Evolutionary conservation across 2,797 vertebrate species (phyloP).

Genomic region (Siniperca obscura): DNA sequence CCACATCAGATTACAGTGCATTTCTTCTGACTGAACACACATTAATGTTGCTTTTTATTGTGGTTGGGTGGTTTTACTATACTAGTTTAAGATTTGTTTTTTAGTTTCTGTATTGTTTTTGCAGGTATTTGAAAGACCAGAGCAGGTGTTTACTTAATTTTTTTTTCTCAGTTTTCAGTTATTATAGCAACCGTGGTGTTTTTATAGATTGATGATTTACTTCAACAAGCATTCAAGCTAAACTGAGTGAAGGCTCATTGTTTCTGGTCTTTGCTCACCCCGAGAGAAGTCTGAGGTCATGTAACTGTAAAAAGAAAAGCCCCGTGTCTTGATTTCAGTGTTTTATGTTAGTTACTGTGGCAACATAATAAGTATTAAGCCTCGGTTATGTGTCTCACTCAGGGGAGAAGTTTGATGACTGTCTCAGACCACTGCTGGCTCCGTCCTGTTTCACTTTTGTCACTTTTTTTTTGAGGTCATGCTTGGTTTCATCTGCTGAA

Average conservation of each 20-base stretch:
- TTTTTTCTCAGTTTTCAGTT: neutral
- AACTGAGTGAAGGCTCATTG: neutral
- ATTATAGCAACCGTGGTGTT: neutral
- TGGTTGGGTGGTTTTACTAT: neutral
- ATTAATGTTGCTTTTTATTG: neutral
- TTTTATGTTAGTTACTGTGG: constrained; percentile 39
- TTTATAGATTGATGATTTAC: neutral
- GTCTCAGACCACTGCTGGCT: constrained; percentile 18
- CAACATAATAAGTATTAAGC: constrained; percentile 38
- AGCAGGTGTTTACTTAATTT: neutral
- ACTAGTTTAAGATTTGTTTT: neutral
- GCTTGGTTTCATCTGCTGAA: constrained; percentile 40
- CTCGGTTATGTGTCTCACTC: constrained; percentile 1
- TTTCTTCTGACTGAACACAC: neutral
- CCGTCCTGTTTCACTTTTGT: constrained; percentile 30
- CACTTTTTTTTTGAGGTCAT: constrained; percentile 19
- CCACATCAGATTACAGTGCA: neutral
- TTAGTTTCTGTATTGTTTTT: neutral
- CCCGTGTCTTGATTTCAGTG: constrained; percentile 20
- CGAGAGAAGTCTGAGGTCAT: constrained; percentile 38
- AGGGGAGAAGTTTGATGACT: constrained; percentile 15
- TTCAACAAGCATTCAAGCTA: neutral
- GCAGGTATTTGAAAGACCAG: neutral
- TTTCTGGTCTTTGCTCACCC: constrained; percentile 13
- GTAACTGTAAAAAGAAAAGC: constrained; percentile 22